Evolutionary conservation across 2,797 vertebrate species (phyloP), one percentile per base, ranked within the genome.

Genomic region (Apodemus agrarius): DNA sequence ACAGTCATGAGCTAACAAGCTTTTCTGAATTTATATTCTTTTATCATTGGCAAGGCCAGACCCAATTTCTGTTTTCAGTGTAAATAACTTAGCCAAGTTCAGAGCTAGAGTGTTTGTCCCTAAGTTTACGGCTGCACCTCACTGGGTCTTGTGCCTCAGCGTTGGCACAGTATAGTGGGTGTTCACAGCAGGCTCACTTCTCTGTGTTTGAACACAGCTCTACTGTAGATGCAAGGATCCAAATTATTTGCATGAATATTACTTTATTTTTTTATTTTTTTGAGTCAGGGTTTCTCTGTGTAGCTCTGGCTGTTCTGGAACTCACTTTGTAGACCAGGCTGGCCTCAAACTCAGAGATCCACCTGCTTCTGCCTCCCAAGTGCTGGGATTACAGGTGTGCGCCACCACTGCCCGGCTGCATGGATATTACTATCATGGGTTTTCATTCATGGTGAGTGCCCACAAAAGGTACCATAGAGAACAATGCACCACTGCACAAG

Each of bases 161-260:
- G 6, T 94, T 59, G 26, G 90, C 31, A 17, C 63, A 72, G 46
- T 59, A 31, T 12, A 65, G 34, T 31, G 21, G 34, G 52, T 72
- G 29, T 13, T 37, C 54, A 69, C 21, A 14, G 37, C 13, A 69
- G 29, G 67, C 80, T 78, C 72, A 49, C 40, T 61, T 1, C 29
- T 17, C 90, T 92, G 59, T 10, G 14, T 90, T 61, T 85, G 72
- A 87, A 90, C 26, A 87, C 69, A 65, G 17, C 37, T 76, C 78
- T 86, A 24, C 88, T 88, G 69, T 78, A n/a, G 22, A 87, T 67
- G 34, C 31, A 88, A 96, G 61, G 21, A 67, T 79, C 54, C 26
- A 84, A 94, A 82, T 90, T 95, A 24, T 81, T 85, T 88, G 87
- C 81, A 90, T 2, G 11, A 74, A 59, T 94, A 93, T 61, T 94